A percentile compares a stretch with the other conserved stretches of the same genome.
These are phyloP conservation scores for Perca schrenkii DNA, from an alignment of 2,113 vertebrate genomes.

Conservation along the genomic window DNA sequence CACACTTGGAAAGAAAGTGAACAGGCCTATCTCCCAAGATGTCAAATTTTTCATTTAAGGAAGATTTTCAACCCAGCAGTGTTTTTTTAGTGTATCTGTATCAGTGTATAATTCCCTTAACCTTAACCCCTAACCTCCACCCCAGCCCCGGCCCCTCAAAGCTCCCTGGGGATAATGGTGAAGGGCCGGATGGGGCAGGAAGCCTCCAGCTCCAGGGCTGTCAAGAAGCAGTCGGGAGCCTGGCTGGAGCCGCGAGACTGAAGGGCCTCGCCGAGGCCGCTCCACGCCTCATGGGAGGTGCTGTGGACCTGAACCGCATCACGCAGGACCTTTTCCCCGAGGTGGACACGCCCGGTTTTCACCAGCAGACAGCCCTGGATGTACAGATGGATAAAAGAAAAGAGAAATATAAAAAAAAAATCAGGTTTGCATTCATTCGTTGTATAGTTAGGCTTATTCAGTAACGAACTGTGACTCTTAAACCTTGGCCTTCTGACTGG, in stretches of 20 bases:
- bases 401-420: too few relatives aligned
- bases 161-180: constrained; percentile 93
- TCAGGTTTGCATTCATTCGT: background rate
- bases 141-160: constrained; percentile 77
- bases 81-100: background rate
- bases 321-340: constrained; percentile 94
- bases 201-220: constrained; percentile 95
- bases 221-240: constrained; percentile 94
- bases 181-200: constrained; percentile 94
- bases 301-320: constrained; percentile 92
- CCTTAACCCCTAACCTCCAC: background rate
- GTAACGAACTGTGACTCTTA: too few relatives aligned
- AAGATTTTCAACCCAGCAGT: background rate
- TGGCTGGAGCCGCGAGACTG: constrained; percentile 88
- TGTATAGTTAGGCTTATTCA: background rate
- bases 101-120: background rate
- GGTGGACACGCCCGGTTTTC: constrained; percentile 86
- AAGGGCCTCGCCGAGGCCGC: constrained; percentile 93
- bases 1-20: background rate
- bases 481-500: too few relatives aligned
- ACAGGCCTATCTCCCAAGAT: background rate
- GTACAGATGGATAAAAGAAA: constrained; percentile 56
- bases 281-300: constrained; percentile 94
- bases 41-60: background rate
- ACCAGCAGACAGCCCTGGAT: constrained; percentile 91